Evolutionary conservation across 2,113 vertebrate genomes (phyloP).

Genomic region (Petrocephalus microphthalmus): DNA sequence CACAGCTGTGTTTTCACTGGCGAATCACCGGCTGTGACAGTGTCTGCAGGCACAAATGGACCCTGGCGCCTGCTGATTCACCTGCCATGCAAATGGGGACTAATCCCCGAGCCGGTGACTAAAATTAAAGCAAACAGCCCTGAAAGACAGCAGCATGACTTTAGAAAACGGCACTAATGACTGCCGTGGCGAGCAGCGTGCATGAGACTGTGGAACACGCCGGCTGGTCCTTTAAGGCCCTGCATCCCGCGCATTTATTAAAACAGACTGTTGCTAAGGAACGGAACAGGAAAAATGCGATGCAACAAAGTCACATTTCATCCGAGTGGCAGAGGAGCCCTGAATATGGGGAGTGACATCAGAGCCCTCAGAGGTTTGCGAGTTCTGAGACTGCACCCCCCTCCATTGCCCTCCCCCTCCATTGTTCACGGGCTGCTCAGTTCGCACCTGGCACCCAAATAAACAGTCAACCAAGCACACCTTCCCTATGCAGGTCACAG

Average conservation of each 20-base stretch:
- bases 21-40: constrained; percentile 26
- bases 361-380: neutral
- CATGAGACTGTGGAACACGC: constrained; percentile 30
- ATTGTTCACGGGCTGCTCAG: neutral
- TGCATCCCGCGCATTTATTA: constrained; percentile 35
- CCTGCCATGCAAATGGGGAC: constrained; percentile 37
- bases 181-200: constrained; percentile 38
- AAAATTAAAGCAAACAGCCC: constrained; percentile 47
- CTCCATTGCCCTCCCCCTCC: neutral
- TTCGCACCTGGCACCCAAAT: neutral
- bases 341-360: neutral
- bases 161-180: constrained; percentile 37
- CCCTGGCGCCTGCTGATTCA: constrained; percentile 31
- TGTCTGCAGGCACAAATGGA: constrained; percentile 23
- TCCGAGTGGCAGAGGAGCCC: neutral
- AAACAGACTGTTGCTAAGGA: constrained; percentile 56
- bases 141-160: constrained; percentile 19
- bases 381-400: neutral
- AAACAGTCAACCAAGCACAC: neutral
- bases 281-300: constrained; percentile 33
- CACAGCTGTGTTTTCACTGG: constrained; percentile 15
- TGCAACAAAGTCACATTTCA: neutral
- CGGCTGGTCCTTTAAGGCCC: constrained; percentile 27
- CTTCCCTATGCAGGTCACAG: neutral
- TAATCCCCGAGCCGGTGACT: constrained; percentile 36